Evolutionary conservation across 2,113 vertebrate genomes (phyloP).

Genomic region (Piaya cayana): DNA sequence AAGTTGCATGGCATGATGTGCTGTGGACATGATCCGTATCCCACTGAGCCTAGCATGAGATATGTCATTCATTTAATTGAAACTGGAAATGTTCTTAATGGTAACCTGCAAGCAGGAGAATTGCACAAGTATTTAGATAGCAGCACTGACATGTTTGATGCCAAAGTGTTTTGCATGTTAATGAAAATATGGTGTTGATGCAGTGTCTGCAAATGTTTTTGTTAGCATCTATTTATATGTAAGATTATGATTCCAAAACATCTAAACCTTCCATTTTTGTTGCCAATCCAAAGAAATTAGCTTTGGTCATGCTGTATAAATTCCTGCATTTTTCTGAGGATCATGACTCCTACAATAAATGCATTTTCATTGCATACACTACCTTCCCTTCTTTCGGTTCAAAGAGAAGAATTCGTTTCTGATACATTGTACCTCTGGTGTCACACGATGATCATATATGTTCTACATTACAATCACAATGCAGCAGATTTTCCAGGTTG

Average conservation of each 20-base stretch:
- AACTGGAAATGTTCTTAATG: neutral
- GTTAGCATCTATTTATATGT: neutral
- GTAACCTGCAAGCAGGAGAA: neutral
- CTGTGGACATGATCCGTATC: neutral
- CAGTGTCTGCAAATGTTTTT: neutral
- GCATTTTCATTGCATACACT: neutral
- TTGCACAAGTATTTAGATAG: neutral
- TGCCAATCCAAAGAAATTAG: neutral
- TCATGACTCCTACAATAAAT: neutral
- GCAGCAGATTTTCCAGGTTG: neutral
- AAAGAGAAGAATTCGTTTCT: neutral
- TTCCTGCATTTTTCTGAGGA: neutral
- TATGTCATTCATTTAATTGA: neutral
- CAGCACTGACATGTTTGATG: neutral
- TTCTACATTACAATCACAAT: rapidly evolving
- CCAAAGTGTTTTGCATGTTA: neutral
- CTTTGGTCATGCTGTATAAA: neutral
- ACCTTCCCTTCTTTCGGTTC: neutral
- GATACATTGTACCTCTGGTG: neutral
- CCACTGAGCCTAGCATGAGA: neutral
- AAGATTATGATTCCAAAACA: neutral
- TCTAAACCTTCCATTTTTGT: neutral
- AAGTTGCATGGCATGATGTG: neutral
- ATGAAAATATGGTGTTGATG: neutral
- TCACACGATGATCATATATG: neutral